phyloP scores from a whole-genome alignment of 2,113 vertebrate species.

The Podocnemis expansa region DNA sequence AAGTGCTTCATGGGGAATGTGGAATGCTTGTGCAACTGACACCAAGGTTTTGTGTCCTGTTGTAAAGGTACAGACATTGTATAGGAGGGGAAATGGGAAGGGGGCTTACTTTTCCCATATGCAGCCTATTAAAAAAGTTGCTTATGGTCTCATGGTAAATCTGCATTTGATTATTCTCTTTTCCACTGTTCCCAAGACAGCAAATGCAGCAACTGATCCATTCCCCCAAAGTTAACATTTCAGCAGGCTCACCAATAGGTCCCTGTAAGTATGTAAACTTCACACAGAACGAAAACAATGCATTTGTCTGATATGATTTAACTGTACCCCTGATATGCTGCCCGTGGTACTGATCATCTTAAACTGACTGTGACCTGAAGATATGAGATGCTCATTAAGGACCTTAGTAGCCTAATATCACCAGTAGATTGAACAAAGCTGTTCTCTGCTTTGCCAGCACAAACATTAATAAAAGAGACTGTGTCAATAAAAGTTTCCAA shows the following conservation, averaged over 20 bases:
- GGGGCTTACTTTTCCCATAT: constrained; percentile 8
- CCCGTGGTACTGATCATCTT: constrained; percentile 47
- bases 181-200: neutral
- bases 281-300: neutral
- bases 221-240: neutral
- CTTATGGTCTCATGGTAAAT: constrained; percentile 36
- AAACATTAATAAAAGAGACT: constrained; percentile 72
- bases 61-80: constrained; percentile 1
- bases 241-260: neutral
- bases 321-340: constrained; percentile 24
- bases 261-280: accelerated
- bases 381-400: constrained; percentile 72
- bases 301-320: neutral
- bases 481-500: constrained; percentile 73
- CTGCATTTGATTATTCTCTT: constrained; percentile 38
- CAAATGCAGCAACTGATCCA: neutral
- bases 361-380: constrained; percentile 69
- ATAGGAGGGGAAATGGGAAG: neutral
- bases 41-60: neutral
- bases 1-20: neutral
- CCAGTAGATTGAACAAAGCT: constrained; percentile 70
- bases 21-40: neutral
- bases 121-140: constrained; percentile 4
- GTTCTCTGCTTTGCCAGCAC: constrained; percentile 60
- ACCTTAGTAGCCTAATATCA: constrained; percentile 66